Evolutionary conservation across 2,113 vertebrate species (phyloP).

Genomic region (Athene cunicularia): DNA sequence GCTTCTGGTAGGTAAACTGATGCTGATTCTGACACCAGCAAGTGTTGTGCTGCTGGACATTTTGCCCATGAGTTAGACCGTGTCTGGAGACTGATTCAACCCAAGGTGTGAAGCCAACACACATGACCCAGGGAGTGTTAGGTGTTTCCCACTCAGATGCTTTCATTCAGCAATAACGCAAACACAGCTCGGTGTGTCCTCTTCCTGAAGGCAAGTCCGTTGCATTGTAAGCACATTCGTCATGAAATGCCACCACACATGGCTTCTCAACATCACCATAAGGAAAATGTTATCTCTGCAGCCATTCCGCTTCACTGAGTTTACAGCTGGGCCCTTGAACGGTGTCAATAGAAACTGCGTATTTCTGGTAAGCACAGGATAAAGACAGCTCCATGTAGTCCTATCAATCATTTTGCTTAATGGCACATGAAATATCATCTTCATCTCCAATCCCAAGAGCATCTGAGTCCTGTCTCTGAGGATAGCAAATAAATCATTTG

Average conservation of each 20-base stretch:
- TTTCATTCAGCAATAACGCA: not conserved
- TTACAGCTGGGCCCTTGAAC: not conserved
- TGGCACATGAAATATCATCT: not conserved
- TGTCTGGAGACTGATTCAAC: not conserved
- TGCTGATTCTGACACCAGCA: not conserved
- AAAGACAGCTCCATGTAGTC: not conserved
- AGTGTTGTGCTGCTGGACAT: not conserved
- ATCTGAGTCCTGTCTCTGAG: not conserved
- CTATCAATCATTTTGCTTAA: not conserved
- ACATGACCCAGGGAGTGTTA: not conserved
- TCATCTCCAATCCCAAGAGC: not conserved
- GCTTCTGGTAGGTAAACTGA: not conserved
- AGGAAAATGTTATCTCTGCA: not conserved
- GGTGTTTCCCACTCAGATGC: conserved; percentile 13
- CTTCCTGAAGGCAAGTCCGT: conserved; percentile 25
- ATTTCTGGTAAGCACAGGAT: not conserved
- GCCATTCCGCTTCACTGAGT: not conserved
- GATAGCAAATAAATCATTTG: not conserved
- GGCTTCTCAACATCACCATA: not conserved
- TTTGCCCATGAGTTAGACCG: not conserved
- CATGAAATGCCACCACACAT: not conserved
- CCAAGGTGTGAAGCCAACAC: not conserved
- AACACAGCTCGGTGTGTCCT: not conserved
- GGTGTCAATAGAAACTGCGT: not conserved
- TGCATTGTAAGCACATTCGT: not conserved